Conservation (phyloP, 1,140 invertebrate genomes). For the Reticulitermes speratus region DNA sequence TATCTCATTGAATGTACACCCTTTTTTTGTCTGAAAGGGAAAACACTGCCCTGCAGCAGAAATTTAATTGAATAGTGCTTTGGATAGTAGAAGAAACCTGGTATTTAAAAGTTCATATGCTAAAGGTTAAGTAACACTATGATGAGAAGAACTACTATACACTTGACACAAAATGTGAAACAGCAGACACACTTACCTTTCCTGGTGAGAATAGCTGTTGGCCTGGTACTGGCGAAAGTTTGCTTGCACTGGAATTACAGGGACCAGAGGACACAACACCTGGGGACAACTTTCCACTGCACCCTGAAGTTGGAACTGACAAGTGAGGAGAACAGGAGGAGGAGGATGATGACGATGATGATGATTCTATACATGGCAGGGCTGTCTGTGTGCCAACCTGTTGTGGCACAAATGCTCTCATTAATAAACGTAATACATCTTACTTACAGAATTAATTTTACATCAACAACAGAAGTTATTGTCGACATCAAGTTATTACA, state of each 20-base stretch:
- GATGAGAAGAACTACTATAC: too few relatives aligned
- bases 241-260: not conserved
- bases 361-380: not conserved
- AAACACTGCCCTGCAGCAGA: too few relatives aligned
- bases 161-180: too few relatives aligned
- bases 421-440: not conserved
- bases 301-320: not conserved
- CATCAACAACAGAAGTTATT: not conserved
- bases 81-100: too few relatives aligned
- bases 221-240: not conserved
- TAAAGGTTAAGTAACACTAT: too few relatives aligned
- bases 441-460: not conserved
- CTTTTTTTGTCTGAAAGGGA: too few relatives aligned
- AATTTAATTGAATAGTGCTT: too few relatives aligned
- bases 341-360: not conserved
- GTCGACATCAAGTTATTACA: too few relatives aligned
- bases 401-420: not conserved
- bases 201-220: not conserved
- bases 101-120: too few relatives aligned
- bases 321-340: not conserved
- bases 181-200: too few relatives aligned
- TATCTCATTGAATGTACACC: too few relatives aligned
- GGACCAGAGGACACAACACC: not conserved
- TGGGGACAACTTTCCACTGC: not conserved
- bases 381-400: conserved; percentile 23